Evolutionary conservation across 2,888 invertebrate genomes (phyloP), one percentile per base, ranked within the genome.

Genomic region (Heliconius ismenius): DNA sequence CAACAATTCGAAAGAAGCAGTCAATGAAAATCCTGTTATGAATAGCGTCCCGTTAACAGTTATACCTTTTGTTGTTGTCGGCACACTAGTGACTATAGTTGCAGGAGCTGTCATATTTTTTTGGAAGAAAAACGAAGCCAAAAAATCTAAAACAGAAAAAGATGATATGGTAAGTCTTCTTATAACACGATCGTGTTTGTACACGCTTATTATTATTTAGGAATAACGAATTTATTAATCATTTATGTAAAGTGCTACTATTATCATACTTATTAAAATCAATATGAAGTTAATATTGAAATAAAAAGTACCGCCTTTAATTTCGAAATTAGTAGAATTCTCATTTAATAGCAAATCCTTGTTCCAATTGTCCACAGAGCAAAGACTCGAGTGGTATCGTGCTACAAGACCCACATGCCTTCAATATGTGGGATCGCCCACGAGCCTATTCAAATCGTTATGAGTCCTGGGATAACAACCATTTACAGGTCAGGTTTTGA

Each of bases 391-490:
- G 95, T 81, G 95, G 95, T 72, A 96, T 96, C 82, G 96, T 95
- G 78, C 94, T 96, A 70, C 95, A 96, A 88, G 96, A 97, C 84
- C 95, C 96, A 39, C 76, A 76, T 73, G 94, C 95, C 63, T 91
- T 98, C 90, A 97, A 97, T 88, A 95, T 97, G 86, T 98, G 98
- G 98, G 95, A 96, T 80, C 97, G 97, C 24, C 97, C 97, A 18
- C 95, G 96, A 81, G 97, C 97, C 13, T 96, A 96, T 87, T 96
- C 96, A 85, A 98, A 98, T 92, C 95, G 97, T 81, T 98, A 98
- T 89, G 97, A 98, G 84, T 96, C 97, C 74, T 98, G 97, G 97
- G 97, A 94, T 84, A 92, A 89, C 86, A 89, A 85, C 82, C 94
- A 94, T 83, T 90, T 94, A 79, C 94, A 94, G 93, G 94, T 94